phyloP scores from a whole-genome alignment of 1,140 invertebrate genomes.

The Triops cancriformis region DNA sequence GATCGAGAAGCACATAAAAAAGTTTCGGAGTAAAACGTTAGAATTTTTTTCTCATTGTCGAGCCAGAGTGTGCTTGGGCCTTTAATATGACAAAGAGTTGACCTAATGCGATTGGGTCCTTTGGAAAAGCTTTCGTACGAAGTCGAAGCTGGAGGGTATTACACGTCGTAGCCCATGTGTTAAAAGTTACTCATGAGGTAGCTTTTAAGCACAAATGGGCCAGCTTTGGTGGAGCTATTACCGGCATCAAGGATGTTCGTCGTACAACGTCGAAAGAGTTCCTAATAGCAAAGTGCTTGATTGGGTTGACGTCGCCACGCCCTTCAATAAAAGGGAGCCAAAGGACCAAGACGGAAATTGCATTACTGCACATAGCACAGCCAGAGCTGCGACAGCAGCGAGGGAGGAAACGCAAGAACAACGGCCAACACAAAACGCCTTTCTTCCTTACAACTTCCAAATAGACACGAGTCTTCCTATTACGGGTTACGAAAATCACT shows the following conservation, averaged over 20 bases:
- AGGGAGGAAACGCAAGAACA: neutral
- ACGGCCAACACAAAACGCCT: no score
- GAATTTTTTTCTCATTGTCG: neutral
- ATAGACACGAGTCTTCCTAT: no score
- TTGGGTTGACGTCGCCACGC: slow-evolving; percentile 11
- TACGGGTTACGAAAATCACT: no score
- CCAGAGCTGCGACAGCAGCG: neutral
- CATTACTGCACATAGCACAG: neutral
- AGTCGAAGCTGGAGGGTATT: neutral
- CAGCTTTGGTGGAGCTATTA: neutral
- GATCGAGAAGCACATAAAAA: no score
- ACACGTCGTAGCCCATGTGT: neutral
- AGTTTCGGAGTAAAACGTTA: neutral
- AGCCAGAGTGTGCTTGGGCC: neutral
- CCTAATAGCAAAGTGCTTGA: neutral
- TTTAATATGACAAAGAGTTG: neutral
- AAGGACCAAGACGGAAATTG: neutral
- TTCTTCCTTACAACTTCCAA: no score
- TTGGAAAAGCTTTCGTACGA: no score
- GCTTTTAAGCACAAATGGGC: slow-evolving; percentile 4
- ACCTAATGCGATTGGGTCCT: neutral
- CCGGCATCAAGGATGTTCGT: neutral
- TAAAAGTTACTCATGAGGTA: slow-evolving; percentile 1
- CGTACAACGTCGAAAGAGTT: neutral
- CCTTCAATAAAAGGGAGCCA: slow-evolving; percentile 10